Evolutionary conservation across 2,888 invertebrate species (phyloP), one percentile per base, ranked within the genome.

Genomic region (Gordius sp.): DNA sequence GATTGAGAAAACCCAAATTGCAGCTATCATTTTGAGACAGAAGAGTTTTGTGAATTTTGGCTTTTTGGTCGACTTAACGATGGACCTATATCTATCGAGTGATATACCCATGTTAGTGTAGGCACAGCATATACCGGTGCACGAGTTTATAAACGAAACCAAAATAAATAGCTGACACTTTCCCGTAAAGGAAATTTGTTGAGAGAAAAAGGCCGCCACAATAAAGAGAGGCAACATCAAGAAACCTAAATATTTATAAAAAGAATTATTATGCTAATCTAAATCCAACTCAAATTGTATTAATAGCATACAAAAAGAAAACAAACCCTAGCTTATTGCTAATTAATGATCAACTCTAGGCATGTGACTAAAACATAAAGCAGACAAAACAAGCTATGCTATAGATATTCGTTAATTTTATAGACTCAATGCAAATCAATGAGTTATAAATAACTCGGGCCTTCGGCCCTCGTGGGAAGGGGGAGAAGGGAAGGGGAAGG

Each of bases 101-200:
- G 47, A 47, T n/a, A 47, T 47, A 8, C 47, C 47, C 16, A 47
- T 8, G 47, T 47, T 47, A n/a, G 47, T 47, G 47, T 47, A 47
- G 20, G 47, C 47, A 20, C 47, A 47, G 20, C 47, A 47, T 20
- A 47, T 20, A 8, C 47, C 47, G 20, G 47, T 47, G n/a, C 8
- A 13, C n/a, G n/a, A 18, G 23, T 47, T 47, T 8, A 47, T 47
- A 8, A 47, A n/a, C 16, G 47, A n/a, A n/a, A 47, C 23, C 4
- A 47, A 18, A 23, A 47, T 47, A 20, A n/a, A 47, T 4, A 47
- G 8, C 4, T 47, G 8, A 20, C 47, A 47, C 20, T 20, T 47
- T 47, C 20, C 47, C 16, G 20, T 20, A 13, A 47, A 20, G 16
- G 47, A 18, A 23, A 18, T 18, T n/a, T 47, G 20, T 8, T 47